Evolutionary conservation across 2,113 vertebrate species (phyloP).

Genomic region (Leuciscus idus): DNA sequence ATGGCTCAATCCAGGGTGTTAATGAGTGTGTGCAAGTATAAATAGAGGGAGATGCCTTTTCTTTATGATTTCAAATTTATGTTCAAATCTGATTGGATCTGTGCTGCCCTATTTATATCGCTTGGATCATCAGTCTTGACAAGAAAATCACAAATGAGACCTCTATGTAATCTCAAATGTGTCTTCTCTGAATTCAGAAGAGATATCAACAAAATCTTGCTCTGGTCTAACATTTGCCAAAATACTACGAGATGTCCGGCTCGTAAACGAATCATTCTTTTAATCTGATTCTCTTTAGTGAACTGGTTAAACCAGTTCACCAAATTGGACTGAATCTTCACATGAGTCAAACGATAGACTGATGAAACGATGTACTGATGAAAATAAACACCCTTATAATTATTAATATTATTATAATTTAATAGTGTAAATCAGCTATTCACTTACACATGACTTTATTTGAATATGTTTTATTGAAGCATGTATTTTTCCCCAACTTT

Average conservation of each 20-base stretch:
- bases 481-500: no score
- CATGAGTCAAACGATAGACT: no score
- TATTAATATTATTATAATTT: no score
- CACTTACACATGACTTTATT: no score
- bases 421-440: no score
- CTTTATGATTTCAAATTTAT: slow-evolving; percentile 29
- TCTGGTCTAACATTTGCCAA: background rate
- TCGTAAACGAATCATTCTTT: background rate
- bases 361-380: no score
- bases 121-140: background rate
- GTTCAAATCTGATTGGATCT: background rate
- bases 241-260: background rate
- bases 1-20: slow-evolving; percentile 25
- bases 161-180: background rate
- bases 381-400: no score
- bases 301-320: background rate
- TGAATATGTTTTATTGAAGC: no score
- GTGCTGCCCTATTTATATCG: background rate
- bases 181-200: background rate
- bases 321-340: background rate
- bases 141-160: background rate
- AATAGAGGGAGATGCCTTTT: background rate
- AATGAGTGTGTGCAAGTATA: slow-evolving; percentile 41
- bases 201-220: background rate
- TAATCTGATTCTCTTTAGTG: background rate